These are phyloP conservation scores for Equus quagga DNA, from an alignment of 2,113 vertebrate genomes.

Conservation along the genomic window DNA sequence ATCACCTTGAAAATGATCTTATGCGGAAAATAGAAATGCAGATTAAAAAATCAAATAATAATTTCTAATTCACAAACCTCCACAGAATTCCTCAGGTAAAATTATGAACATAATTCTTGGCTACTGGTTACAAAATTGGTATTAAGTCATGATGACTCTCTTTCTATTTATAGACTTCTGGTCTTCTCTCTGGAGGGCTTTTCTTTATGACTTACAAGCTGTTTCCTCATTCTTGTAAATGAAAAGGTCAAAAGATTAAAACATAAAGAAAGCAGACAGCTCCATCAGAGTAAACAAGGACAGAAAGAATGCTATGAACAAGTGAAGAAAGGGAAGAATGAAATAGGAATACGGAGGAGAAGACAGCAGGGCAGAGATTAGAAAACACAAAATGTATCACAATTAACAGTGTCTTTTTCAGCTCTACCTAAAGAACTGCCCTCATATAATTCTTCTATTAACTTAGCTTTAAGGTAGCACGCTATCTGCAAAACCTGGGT, in stretches of 20 bases:
- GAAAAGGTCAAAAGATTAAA: background rate
- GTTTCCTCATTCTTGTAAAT: constrained; percentile 2
- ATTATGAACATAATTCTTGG: background rate
- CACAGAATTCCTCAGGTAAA: constrained; percentile 16
- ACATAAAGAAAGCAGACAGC: background rate
- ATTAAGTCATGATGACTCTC: constrained; percentile 14
- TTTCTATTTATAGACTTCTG: constrained; percentile 26
- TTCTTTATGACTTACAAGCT: background rate
- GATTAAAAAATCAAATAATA: background rate
- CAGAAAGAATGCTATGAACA: background rate
- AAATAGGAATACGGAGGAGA: background rate
- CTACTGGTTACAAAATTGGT: background rate
- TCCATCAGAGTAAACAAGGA: background rate
- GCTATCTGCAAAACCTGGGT: background rate
- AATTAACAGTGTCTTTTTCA: background rate
- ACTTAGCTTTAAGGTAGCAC: background rate
- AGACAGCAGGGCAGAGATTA: background rate
- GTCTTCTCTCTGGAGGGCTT: background rate
- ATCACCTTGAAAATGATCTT: background rate
- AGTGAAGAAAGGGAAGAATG: background rate
- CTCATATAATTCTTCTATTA: background rate
- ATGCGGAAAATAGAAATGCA: constrained; percentile 17
- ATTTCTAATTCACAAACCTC: background rate
- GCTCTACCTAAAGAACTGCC: background rate
- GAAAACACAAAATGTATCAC: background rate